phyloP scores from a whole-genome alignment of 2,888 invertebrate genomes.

The Cantharis flavilabris region DNA sequence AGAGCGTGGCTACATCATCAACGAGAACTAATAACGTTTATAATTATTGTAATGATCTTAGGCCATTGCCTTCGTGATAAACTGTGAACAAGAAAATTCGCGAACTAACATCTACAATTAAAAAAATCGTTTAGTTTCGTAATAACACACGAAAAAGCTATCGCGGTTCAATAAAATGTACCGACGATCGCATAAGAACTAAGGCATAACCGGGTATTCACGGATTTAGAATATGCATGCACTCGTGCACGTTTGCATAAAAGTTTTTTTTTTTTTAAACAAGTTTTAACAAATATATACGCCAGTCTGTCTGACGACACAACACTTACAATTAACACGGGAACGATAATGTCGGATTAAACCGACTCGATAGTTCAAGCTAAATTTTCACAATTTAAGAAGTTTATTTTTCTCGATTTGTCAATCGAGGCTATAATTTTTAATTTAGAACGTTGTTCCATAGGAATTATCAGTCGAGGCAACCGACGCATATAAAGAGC shows the following conservation, averaged over 20 bases:
- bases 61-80: constrained; percentile 43
- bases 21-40: constrained; percentile 28
- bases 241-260: constrained; percentile 42
- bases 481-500: constrained; percentile 19
- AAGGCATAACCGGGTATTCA: constrained; percentile 54
- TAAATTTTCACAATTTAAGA: constrained; percentile 10
- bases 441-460: constrained; percentile 20
- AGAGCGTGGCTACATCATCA: constrained; percentile 18
- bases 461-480: constrained; percentile 29
- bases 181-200: constrained; percentile 47
- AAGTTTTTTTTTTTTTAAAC: constrained; percentile 31
- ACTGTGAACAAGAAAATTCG: constrained; percentile 48
- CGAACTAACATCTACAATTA: constrained; percentile 54
- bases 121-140: constrained; percentile 52
- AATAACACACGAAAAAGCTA: constrained; percentile 34
- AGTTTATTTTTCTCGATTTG: constrained; percentile 1
- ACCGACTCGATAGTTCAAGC: constrained; percentile 15
- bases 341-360: constrained; percentile 24
- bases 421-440: constrained; percentile 12
- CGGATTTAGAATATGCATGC: constrained; percentile 55
- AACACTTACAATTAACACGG: constrained; percentile 52
- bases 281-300: constrained; percentile 43
- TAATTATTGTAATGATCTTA: constrained; percentile 26
- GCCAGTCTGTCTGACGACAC: constrained; percentile 40
- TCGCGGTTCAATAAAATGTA: constrained; percentile 29